Evolutionary conservation across 2,888 invertebrate genomes (phyloP).

Genomic region (Limnephilus lunatus): DNA sequence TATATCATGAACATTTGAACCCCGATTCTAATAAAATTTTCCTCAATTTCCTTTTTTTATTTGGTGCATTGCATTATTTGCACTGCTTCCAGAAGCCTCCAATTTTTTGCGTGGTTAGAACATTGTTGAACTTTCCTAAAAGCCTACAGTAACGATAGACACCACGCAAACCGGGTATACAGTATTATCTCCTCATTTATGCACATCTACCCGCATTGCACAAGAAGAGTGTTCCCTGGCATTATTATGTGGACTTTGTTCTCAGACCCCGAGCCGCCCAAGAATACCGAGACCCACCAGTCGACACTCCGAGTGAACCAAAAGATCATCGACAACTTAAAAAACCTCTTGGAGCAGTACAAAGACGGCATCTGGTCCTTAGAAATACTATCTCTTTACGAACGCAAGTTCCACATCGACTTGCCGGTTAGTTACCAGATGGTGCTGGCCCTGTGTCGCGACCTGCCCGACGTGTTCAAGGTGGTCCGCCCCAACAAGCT

Average conservation of each 20-base stretch:
- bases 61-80: no score
- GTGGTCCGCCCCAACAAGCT: conserved; percentile 33
- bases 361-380: conserved; percentile 53
- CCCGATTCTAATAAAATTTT: no score
- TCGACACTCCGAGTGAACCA: background rate
- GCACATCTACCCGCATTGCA: no score
- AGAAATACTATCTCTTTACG: conserved; percentile 50
- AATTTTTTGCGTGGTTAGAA: no score
- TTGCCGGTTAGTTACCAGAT: conserved; percentile 13
- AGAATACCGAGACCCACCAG: background rate
- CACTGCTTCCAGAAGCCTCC: no score
- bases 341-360: conserved; percentile 33
- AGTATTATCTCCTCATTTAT: no score
- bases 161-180: no score
- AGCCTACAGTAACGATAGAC: no score
- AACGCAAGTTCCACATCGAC: conserved; percentile 38
- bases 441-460: background rate
- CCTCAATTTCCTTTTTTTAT: no score
- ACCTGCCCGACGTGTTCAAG: conserved; percentile 38
- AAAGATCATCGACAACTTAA: conserved; percentile 44
- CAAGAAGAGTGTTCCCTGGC: no score
- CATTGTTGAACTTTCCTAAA: no score
- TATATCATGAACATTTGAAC: no score
- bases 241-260: background rate
- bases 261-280: background rate